phyloP scores from a whole-genome alignment of 2,888 invertebrate genomes.

The Hirtodrosophila duncani region DNA sequence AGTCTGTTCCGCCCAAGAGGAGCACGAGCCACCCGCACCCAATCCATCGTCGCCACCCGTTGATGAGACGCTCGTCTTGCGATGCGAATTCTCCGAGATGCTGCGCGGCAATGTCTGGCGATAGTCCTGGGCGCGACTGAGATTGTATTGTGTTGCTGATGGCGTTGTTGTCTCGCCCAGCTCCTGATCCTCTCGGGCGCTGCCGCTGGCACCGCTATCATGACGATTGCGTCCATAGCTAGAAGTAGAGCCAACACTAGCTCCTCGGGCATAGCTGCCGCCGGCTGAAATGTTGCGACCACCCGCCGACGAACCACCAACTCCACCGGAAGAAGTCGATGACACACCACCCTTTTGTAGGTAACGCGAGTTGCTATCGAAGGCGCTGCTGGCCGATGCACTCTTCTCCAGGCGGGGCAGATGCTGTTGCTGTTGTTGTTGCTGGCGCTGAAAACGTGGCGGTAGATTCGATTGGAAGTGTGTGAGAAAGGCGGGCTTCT shows the following conservation, averaged over 20 bases:
- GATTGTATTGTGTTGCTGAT: conserved; percentile 49
- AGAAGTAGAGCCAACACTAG: conserved; percentile 18
- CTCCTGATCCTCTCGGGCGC: conserved; percentile 52
- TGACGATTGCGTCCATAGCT: conserved; percentile 52
- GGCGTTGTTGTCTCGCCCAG: conserved; percentile 42
- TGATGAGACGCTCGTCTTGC: conserved; percentile 78
- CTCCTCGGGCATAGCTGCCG: conserved; percentile 38
- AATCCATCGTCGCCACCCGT: conserved; percentile 63
- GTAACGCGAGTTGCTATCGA: conserved; percentile 62
- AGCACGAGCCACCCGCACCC: conserved; percentile 38
- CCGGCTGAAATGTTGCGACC: conserved; percentile 54
- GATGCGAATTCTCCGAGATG: conserved; percentile 78
- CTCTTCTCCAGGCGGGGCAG: conserved; percentile 65
- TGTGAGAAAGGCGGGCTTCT: conserved; percentile 81
- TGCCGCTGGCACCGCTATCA: conserved; percentile 33
- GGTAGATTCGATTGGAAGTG: conserved; percentile 91
- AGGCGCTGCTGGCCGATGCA: conserved; percentile 64
- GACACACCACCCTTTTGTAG: conserved; percentile 57
- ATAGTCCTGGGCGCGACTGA: conserved; percentile 46
- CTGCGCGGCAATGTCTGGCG: conserved; percentile 75
- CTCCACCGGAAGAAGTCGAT: too few species aligned
- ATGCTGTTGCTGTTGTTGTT: conserved; percentile 77
- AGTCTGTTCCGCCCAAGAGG: conserved; percentile 80
- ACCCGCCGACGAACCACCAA: conserved; percentile 10
- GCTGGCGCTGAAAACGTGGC: conserved; percentile 90